Conservation (phyloP, 2,797 vertebrate species). For the Enteromius anoplus region DNA sequence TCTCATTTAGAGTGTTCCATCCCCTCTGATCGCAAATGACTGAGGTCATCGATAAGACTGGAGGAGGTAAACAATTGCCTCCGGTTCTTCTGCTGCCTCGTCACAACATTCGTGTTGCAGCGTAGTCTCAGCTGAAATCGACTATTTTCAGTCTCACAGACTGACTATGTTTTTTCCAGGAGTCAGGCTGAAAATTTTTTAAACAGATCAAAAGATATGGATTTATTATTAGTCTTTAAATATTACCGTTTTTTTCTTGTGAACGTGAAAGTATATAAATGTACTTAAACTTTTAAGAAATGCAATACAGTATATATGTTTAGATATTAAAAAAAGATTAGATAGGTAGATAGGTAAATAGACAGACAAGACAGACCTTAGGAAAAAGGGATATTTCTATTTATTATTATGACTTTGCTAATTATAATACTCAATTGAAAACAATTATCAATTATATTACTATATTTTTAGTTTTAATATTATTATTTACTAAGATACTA, state of each 20-base stretch:
- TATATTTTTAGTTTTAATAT: not conserved
- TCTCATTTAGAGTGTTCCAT: conserved; percentile 9
- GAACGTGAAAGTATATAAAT: not conserved
- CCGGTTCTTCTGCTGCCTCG: not conserved
- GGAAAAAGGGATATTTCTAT: not conserved
- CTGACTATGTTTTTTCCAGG: not conserved
- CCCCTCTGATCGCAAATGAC: not conserved
- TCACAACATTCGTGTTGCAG: conserved; percentile 14
- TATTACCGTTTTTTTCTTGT: not conserved
- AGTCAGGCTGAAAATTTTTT: not conserved
- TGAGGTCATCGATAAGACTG: conserved; percentile 34
- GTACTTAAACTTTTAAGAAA: too few relatives aligned
- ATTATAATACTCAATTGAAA: not conserved
- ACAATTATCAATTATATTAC: not conserved
- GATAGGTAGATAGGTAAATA: too few relatives aligned
- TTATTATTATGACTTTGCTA: not conserved
- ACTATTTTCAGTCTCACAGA: not conserved
- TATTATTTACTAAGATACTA: not conserved
- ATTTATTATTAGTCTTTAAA: not conserved
- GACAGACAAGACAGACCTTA: too few relatives aligned
- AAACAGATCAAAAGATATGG: not conserved
- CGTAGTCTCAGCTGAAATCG: not conserved
- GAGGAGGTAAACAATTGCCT: conserved; percentile 32
- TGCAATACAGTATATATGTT: too few relatives aligned
- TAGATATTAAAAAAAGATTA: too few relatives aligned